Conservation (phyloP, 2,888 invertebrate genomes). For the Alsophila aescularia region DNA sequence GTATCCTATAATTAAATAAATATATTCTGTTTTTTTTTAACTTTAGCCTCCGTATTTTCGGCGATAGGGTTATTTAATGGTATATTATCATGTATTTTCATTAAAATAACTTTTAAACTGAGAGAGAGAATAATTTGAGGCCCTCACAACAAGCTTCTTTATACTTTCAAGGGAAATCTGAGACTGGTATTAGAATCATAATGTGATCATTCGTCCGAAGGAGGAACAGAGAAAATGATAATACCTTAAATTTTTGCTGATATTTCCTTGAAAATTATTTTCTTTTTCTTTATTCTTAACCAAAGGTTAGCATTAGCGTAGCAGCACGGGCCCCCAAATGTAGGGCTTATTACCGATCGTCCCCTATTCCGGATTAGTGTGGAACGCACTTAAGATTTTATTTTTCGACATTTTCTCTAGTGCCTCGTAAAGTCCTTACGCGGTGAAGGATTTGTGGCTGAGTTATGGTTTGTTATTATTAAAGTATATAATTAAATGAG, state of each 20-base stretch:
- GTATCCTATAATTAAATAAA: too few species aligned
- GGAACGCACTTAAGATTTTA: constrained; percentile 71
- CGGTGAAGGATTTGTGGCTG: constrained; percentile 39
- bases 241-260: neutral
- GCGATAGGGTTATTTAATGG: too few species aligned
- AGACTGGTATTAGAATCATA: too few species aligned
- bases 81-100: too few species aligned
- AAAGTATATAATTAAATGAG: too few species aligned
- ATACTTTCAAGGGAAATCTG: too few species aligned
- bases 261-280: neutral
- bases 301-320: constrained; percentile 2
- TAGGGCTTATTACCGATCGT: constrained; percentile 55
- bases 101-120: too few species aligned
- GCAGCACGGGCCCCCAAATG: constrained; percentile 34
- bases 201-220: too few species aligned
- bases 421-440: constrained; percentile 62
- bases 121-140: too few species aligned
- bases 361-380: constrained; percentile 61
- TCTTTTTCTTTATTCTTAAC: neutral
- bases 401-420: constrained; percentile 57
- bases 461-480: constrained; percentile 12
- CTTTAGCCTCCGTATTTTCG: too few species aligned
- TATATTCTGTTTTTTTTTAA: too few species aligned
- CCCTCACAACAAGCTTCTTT: too few species aligned
- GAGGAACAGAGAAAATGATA: neutral